phyloP scores from a whole-genome alignment of 2,888 invertebrate genomes.

The Drosophila melanosoma region DNA sequence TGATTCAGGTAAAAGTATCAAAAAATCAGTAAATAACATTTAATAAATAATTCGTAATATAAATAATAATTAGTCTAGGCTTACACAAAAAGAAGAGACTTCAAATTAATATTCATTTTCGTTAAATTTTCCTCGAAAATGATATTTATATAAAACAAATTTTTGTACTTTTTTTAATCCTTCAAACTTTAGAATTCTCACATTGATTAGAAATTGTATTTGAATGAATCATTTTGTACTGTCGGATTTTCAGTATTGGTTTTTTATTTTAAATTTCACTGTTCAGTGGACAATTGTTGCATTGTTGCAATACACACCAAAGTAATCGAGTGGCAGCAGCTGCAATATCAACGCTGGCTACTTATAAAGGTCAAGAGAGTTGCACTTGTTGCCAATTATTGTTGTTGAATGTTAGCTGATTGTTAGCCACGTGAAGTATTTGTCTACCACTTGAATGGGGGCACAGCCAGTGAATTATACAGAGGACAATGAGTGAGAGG shows the following conservation, averaged over 20 bases:
- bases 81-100: neutral
- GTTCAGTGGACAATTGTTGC: slow-evolving; percentile 11
- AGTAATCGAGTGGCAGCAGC: slow-evolving; percentile 22
- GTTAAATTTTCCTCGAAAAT: neutral
- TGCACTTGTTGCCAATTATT: slow-evolving; percentile 54
- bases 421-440: slow-evolving; percentile 54
- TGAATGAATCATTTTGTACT: neutral
- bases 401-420: slow-evolving; percentile 10
- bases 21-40: too few species aligned
- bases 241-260: neutral
- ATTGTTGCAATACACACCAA: slow-evolving; percentile 39
- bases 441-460: slow-evolving; percentile 53
- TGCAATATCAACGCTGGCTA: slow-evolving; percentile 36
- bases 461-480: slow-evolving; percentile 24
- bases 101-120: neutral
- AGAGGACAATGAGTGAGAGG: neutral
- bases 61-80: neutral
- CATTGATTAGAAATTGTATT: neutral
- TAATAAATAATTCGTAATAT: neutral
- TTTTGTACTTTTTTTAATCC: neutral
- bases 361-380: slow-evolving; percentile 70
- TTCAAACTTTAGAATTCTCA: neutral
- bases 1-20: neutral
- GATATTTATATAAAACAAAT: neutral
- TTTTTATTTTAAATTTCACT: neutral